Evolutionary conservation across 2,797 vertebrate genomes (phyloP).

Genomic region (Falco berigora): DNA sequence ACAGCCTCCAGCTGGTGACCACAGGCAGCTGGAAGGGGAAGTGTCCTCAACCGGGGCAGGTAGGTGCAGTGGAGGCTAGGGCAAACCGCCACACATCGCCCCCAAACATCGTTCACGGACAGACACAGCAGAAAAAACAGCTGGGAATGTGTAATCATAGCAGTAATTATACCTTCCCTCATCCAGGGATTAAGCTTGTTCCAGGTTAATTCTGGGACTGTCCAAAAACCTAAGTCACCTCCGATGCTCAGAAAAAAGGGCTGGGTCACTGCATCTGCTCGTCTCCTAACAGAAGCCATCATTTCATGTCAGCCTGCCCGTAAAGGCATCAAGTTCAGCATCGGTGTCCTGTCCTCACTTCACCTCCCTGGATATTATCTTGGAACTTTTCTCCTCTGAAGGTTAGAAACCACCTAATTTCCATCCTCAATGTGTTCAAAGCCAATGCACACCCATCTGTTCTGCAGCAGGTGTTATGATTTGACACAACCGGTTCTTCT

Average conservation of each 20-base stretch:
- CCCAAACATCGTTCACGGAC: neutral
- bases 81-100: neutral
- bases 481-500: neutral
- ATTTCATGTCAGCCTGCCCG: neutral
- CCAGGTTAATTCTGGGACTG: neutral
- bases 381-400: neutral
- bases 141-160: neutral
- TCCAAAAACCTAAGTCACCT: neutral
- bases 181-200: neutral
- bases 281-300: neutral
- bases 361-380: neutral
- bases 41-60: neutral
- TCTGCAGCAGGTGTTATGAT: neutral
- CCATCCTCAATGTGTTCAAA: neutral
- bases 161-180: neutral
- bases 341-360: neutral
- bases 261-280: neutral
- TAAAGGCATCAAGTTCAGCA: neutral
- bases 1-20: neutral
- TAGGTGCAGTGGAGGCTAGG: neutral
- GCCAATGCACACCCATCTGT: neutral
- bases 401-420: constrained; percentile 33
- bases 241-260: neutral
- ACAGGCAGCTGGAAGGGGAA: neutral
- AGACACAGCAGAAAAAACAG: neutral